Conservation (phyloP, 1,140 invertebrate species). For the Penaeus indicus region DNA sequence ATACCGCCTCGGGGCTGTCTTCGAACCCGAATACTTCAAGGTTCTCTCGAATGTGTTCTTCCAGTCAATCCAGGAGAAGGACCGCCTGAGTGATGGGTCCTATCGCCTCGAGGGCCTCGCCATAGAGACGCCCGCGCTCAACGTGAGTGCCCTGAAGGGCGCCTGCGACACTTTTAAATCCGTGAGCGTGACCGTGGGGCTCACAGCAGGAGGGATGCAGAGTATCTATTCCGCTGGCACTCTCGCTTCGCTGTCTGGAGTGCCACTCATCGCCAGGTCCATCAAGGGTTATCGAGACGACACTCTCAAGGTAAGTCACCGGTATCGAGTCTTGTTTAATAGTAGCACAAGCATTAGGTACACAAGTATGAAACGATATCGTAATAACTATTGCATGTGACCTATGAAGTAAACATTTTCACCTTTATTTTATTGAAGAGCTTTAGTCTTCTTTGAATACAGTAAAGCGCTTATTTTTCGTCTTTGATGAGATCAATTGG, state of each 20-base stretch:
- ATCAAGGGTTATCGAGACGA: constrained; percentile 52
- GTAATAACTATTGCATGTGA: too few species aligned
- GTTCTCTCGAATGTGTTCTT: constrained; percentile 51
- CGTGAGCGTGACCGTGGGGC: constrained; percentile 36
- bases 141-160: constrained; percentile 44
- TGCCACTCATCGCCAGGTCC: constrained; percentile 56
- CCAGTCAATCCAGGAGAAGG: constrained; percentile 50
- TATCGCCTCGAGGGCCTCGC: constrained; percentile 54
- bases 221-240: constrained; percentile 54
- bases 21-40: constrained; percentile 53
- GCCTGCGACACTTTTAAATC: constrained; percentile 50
- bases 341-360: too few species aligned
- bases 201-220: constrained; percentile 50
- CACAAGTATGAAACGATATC: too few species aligned
- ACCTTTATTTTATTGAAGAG: too few species aligned
- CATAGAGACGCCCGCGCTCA: constrained; percentile 54
- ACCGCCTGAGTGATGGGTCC: constrained; percentile 39
- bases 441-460: too few species aligned
- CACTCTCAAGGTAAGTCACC: constrained; percentile 44
- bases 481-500: too few species aligned
- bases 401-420: too few species aligned
- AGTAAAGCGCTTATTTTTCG: too few species aligned
- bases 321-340: background rate
- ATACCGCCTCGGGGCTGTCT: constrained; percentile 51
- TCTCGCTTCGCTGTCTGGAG: constrained; percentile 53